Base-by-base conservation (phyloP, 2,888 invertebrate species). In the Luffia ferchaultella region DNA sequence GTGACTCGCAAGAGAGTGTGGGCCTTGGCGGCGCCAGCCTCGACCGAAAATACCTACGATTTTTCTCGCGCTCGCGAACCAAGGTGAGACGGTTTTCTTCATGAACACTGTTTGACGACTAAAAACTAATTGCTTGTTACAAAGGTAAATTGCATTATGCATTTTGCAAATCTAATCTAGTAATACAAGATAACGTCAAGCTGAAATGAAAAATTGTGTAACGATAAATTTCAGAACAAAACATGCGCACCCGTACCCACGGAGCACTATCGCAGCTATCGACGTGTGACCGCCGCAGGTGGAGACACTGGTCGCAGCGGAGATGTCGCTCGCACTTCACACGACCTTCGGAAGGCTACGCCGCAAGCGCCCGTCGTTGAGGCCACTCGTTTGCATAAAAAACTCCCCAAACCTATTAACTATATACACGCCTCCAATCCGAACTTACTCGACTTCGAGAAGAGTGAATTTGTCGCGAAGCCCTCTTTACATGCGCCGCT, bases 221-320 rank as follows among this genome's bases (percentile, higher is more conserved):
- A n/a, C n/a, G n/a, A n/a, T n/a, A n/a, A n/a, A 7, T 49, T 20
- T 0, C 58, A 73, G 68, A 70, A 59, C 57, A 85, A 85, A 57
- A 57, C 68, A 1, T 62, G 62, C 50, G 87, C 89, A 51, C 92
- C 93, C 0, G 90, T 92, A 45, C 92, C 92, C 20, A 92, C 93
- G 1, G 90, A 91, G 47, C 91, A 92, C 65, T 92, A 90, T 73
- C 86, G 92, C 57, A 92, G 91, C 62, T 91, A 91, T 64, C 77
- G 91, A 60, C 88, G 90, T 64, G 89, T 49, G 12, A 49, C 12
- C 43, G 42, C 49, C 18, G 49, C 42, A 43, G 42, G 19, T 20
- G 42, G 42, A 5, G 2, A 41, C 9, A 18, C 20, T n/a, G 19
- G 50, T 12, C 52, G 57, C 43, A 54, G 54, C 44, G 49, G 55